Evolutionary conservation across 2,797 vertebrate genomes (phyloP).

Genomic region (Semotilus atromaculatus): DNA sequence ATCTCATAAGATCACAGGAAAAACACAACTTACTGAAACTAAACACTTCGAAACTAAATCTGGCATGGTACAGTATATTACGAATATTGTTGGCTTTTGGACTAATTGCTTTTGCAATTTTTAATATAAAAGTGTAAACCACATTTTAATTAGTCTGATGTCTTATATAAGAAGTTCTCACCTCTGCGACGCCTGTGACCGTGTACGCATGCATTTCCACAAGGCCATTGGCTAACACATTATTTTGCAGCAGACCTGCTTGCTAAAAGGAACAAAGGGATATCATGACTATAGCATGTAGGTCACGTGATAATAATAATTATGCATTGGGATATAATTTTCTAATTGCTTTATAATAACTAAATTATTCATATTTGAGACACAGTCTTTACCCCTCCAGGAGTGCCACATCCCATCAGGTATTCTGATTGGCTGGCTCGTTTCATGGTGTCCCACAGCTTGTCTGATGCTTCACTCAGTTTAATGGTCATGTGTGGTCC

Average conservation of each 20-base stretch:
- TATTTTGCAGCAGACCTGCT: constrained; percentile 29
- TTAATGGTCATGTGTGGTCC: constrained; percentile 79
- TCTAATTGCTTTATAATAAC: background rate
- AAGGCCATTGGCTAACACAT: constrained; percentile 41
- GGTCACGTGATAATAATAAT: background rate
- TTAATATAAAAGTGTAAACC: background rate
- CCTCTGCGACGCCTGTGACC: constrained; percentile 68
- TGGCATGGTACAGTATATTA: background rate
- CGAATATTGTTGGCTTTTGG: background rate
- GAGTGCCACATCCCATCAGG: constrained; percentile 83
- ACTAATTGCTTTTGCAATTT: background rate
- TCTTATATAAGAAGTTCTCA: constrained; percentile 35
- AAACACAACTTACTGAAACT: background rate
- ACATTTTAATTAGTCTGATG: background rate
- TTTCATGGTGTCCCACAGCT: constrained; percentile 80
- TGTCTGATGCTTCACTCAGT: constrained; percentile 69
- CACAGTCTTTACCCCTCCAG: constrained; percentile 71
- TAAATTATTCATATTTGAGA: too few species aligned
- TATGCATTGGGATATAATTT: too few species aligned
- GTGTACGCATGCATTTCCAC: constrained; percentile 56
- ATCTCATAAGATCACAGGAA: background rate
- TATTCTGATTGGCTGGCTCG: constrained; percentile 75
- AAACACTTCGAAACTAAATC: background rate
- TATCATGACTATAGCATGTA: background rate
- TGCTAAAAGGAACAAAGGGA: background rate